Evolutionary conservation across 2,888 invertebrate genomes (phyloP).

Genomic region (Isoperla grammatica): DNA sequence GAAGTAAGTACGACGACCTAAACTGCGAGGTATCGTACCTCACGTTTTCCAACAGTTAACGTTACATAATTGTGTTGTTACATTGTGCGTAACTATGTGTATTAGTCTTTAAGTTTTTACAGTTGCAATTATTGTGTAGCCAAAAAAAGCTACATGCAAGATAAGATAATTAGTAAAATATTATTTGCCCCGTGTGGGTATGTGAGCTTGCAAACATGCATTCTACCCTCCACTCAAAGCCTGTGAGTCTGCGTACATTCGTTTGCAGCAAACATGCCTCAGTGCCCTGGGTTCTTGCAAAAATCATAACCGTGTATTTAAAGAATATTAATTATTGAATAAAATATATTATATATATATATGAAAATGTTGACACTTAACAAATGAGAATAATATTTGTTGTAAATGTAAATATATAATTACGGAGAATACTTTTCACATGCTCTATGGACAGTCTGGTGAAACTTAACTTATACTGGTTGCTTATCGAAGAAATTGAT

Average conservation of each 20-base stretch:
- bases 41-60: no score
- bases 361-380: conserved; percentile 14
- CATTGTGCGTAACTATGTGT: no score
- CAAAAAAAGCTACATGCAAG: background rate
- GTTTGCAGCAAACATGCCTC: background rate
- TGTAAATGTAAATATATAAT: conserved; percentile 17
- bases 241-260: background rate
- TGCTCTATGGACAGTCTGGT: background rate
- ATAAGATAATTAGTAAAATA: background rate
- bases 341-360: conserved; percentile 11
- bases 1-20: no score
- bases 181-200: background rate
- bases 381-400: conserved; percentile 19
- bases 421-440: conserved; percentile 9
- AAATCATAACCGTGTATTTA: conserved; percentile 5
- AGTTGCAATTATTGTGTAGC: no score
- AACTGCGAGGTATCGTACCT: no score
- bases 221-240: conserved; percentile 1
- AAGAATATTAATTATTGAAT: conserved; percentile 12
- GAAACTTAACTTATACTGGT: background rate
- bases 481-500: background rate
- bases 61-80: no score
- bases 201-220: background rate
- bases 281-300: conserved; percentile 1
- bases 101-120: no score